Percentiles rank a stretch among this genome's conserved stretches.
Evolutionary conservation across 35 echinoderm and acorn worm species (phyloP).

Genomic region (Apostichopus japonicus): DNA sequence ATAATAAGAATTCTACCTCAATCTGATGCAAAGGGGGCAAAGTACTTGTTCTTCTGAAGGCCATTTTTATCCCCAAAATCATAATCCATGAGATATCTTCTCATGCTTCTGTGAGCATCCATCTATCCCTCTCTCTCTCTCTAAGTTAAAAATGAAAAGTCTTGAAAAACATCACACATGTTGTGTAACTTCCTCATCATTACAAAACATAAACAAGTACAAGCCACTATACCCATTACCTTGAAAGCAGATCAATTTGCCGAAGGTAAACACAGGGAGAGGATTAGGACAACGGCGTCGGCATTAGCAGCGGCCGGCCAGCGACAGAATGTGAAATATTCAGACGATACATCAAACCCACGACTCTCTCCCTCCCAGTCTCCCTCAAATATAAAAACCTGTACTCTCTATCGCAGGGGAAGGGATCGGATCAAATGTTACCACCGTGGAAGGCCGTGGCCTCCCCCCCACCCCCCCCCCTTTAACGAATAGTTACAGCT

Average conservation of each 20-base stretch:
- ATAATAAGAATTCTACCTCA: too few relatives aligned
- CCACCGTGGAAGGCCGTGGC: background rate
- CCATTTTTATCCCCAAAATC: background rate
- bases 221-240: background rate
- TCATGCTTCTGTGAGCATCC: background rate
- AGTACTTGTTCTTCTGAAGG: background rate
- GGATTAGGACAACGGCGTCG: background rate
- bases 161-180: background rate
- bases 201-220: background rate
- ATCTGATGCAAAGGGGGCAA: background rate
- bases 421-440: background rate
- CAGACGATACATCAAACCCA: background rate
- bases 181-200: background rate
- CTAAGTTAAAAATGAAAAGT: background rate
- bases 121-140: background rate
- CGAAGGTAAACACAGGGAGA: background rate
- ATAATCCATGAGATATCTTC: background rate
- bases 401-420: background rate
- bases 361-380: background rate
- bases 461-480: too few relatives aligned
- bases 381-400: background rate
- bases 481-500: too few relatives aligned
- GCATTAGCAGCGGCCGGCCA: background rate
- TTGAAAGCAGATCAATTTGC: conserved; percentile 7
- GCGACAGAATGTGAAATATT: background rate